Base-by-base conservation (phyloP, 2,888 invertebrate species). In the Thelaira solivaga region DNA sequence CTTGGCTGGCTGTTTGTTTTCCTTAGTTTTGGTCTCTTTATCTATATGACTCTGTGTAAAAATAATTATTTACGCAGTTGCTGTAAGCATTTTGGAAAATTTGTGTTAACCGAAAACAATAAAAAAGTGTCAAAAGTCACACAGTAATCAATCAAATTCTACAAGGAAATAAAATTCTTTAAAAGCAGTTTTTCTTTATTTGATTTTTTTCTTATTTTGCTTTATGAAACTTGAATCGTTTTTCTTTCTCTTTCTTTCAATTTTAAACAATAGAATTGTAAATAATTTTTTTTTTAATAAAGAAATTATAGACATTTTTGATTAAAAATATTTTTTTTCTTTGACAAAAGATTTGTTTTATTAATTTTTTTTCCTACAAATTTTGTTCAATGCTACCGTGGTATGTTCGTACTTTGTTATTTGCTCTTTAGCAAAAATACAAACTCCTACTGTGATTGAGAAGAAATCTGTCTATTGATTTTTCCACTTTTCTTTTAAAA, bases 101-200 rank as follows among this genome's bases (percentile, higher is more conserved):
- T 43, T 49, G 36, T 26, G 3, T 22, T 18, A 6, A 2, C 4
- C 18, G 4, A 24, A 18, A 34, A 18, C 16, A 5, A 36, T 18
- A 43, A 16, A 6, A 34, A 49, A 62, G 87, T 86, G 87, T 84
- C 87, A 86, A 82, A 87, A 86, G 83, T 86, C 86, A 82, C 86
- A 86, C 80, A 84, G 86, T 83, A 85, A 86, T 86, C 86, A 85
- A 87, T 86, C 86, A 86, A 85, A 74, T 81, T 83, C 84, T 84
- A 84, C 84, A 83, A 82, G 82, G 83, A 82, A 78, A 80, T 81
- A 80, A 81, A 85, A 86, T 80, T 67, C 11, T 31, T 20, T n/a
- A 4, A 24, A 41, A 57, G 49, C 10, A 55, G 16, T 22, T 2
- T 31, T 41, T 36, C 31, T 22, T 34, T 34, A 10, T 4, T n/a